Evolutionary conservation across 1,140 invertebrate species (phyloP), one percentile per base, ranked within the genome.

Genomic region (Littorina saxatilis): DNA sequence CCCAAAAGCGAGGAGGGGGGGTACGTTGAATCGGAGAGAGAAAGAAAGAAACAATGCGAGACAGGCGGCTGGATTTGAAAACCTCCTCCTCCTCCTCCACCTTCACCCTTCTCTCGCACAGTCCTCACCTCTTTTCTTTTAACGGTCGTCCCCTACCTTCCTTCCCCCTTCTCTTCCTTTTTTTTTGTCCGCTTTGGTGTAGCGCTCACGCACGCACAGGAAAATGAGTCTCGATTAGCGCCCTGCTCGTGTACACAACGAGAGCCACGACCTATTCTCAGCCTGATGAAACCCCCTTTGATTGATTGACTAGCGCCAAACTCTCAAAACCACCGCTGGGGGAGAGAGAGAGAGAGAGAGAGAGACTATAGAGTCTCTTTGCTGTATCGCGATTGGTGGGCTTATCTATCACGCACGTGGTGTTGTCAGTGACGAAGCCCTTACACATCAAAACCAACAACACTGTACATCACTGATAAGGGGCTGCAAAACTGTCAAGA

Each of bases 231-330:
- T 15, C 55, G 37, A 63, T 78, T 58, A 63, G 58, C 55, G 37
- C 55, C n/a, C 27, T 78, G 52, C 17, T 9, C 40, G 35, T 61
- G 52, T 43, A 58, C 40, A 35, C 23, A 37, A 37, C 39, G 52
- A 17, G 76, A 61, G 58, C 37, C 17, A 55, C 37, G 58, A 37
- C 40, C 39, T 58, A 17, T 78, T 78, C 55, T 17, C 58, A 17
- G n/a, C n/a, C 3, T 43, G 76, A 39, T 40, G 58, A 78, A 78
- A 63, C 76, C 76, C 32, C n/a, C 0, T n/a, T 76, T 78, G 76
- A 78, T 78, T 78, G 76, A 78, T 78, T 78, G 76, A 78, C 76
- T 78, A 15, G 20, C n/a, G 40, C n/a, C 15, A 66, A 63, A 78
- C 58, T 63, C 55, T 35, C n/a, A 32, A 68, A 66, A 9, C 32